Base-by-base conservation (phyloP, 2,888 invertebrate genomes). In the Hyles lineata region DNA sequence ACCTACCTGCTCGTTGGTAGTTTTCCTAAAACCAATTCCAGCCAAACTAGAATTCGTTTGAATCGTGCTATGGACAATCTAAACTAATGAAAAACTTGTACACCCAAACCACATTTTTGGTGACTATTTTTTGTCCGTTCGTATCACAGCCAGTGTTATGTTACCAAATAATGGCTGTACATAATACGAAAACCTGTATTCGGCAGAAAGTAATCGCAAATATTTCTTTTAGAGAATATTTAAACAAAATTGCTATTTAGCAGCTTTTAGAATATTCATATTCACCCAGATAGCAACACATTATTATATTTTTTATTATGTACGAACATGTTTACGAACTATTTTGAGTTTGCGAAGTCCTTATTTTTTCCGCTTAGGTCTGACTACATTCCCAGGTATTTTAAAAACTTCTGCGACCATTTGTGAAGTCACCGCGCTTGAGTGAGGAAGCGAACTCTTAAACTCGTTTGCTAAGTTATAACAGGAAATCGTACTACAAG, bases 31-130 rank as follows among this genome's bases (percentile, higher is more conserved):
- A 79, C 43, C 76, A 78, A 79, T 75, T 72, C 73, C 71, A 71
- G 50, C 71, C 63, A 74, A 75, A 73, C 79, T 74, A 74, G 74
- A 74, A 71, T 76, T 76, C 74, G 75, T 78, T 75, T 75, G 73
- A 72, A 75, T 72, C 61, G 72, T 71, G 70, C 73, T 59, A 70
- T 43, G 60, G 72, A 72, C 74, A 74, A 74, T 74, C 73, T 74
- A 76, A 75, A 73, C 76, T 75, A 77, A 75, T 76, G 75, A 75
- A 78, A 73, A 70, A 71, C 55, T 70, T 73, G 35, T 59, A 17
- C 23, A 2, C 17, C 19, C 35, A 35, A 60, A 72, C 71, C 60
- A 71, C 62, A 71, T 55, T 73, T 67, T 67, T 21, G 23, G 21
- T 73, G 32, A 59, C n/a, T 50, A 52, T 73, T 74, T 70, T 71